Percentiles rank a stretch among this genome's conserved stretches.
These are phyloP conservation scores for Neostethus bicornis DNA, from an alignment of 2,797 vertebrate genomes.

Conservation along the genomic window DNA sequence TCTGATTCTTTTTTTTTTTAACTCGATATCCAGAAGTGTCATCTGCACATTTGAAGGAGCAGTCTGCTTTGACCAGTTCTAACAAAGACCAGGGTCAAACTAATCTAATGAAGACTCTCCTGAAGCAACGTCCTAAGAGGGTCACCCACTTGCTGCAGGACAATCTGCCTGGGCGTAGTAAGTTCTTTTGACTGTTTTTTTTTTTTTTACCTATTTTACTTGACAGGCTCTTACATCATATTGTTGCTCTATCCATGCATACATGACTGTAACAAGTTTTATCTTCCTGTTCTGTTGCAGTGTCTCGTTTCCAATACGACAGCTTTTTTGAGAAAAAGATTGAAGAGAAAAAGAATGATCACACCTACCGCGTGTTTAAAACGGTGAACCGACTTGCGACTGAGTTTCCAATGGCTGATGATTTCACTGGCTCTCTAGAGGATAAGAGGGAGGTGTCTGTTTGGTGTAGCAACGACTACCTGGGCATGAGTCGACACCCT, in stretches of 20 bases:
- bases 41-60: conserved; percentile 65
- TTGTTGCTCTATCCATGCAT: conserved; percentile 14
- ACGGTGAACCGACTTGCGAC: conserved; percentile 89
- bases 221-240: conserved; percentile 4
- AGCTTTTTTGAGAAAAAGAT: conserved; percentile 86
- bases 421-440: conserved; percentile 81
- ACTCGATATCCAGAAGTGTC: conserved; percentile 77
- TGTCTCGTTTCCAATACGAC: conserved; percentile 92
- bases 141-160: conserved; percentile 96
- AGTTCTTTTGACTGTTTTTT: conserved; percentile 18
- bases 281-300: conserved; percentile 63
- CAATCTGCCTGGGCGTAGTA: conserved; percentile 89
- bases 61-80: conserved; percentile 55
- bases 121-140: conserved; percentile 87
- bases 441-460: conserved; percentile 89
- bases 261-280: conserved; percentile 9
- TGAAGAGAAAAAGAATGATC: conserved; percentile 86
- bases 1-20: not conserved
- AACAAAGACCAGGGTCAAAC: conserved; percentile 55
- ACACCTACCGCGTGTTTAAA: conserved; percentile 93
- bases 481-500: conserved; percentile 93
- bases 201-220: conserved; percentile 1
- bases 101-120: conserved; percentile 84
- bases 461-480: conserved; percentile 96
- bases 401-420: conserved; percentile 81